Evolutionary conservation across 2,888 invertebrate species (phyloP).

Genomic region (Zaprionus bogoriensis): DNA sequence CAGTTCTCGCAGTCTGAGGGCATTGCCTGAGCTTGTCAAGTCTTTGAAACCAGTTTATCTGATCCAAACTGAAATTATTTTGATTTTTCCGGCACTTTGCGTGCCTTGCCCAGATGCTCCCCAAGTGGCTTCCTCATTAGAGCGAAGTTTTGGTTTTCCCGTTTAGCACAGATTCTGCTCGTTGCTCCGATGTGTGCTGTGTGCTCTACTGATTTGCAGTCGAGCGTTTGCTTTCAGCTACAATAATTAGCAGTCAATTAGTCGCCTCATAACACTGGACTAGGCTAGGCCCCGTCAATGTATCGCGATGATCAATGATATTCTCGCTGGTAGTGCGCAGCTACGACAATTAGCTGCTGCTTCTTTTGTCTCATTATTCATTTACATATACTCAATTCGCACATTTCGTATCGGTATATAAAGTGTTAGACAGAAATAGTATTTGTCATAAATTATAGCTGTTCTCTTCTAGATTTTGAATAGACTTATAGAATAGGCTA

Average conservation of each 20-base stretch:
- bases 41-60: constrained; percentile 65
- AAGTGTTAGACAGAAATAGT: too few relatives aligned
- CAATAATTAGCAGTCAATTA: constrained; percentile 40
- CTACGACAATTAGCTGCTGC: background rate
- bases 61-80: constrained; percentile 44
- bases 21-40: constrained; percentile 13
- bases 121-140: constrained; percentile 58
- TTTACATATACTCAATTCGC: background rate
- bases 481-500: too few relatives aligned
- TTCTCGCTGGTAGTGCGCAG: background rate
- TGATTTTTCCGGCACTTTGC: constrained; percentile 48
- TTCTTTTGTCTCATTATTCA: background rate
- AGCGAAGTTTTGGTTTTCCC: constrained; percentile 52
- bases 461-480: too few relatives aligned
- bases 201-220: constrained; percentile 37
- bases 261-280: constrained; percentile 17
- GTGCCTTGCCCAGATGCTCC: background rate
- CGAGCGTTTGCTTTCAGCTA: constrained; percentile 19
- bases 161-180: constrained; percentile 21
- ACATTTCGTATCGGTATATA: too few relatives aligned
- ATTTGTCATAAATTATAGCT: too few relatives aligned
- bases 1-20: constrained; percentile 9
- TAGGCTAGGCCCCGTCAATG: background rate
- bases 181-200: constrained; percentile 16
- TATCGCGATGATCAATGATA: background rate